Conservation (phyloP, 1,140 invertebrate species). For the Bombus polaris region DNA sequence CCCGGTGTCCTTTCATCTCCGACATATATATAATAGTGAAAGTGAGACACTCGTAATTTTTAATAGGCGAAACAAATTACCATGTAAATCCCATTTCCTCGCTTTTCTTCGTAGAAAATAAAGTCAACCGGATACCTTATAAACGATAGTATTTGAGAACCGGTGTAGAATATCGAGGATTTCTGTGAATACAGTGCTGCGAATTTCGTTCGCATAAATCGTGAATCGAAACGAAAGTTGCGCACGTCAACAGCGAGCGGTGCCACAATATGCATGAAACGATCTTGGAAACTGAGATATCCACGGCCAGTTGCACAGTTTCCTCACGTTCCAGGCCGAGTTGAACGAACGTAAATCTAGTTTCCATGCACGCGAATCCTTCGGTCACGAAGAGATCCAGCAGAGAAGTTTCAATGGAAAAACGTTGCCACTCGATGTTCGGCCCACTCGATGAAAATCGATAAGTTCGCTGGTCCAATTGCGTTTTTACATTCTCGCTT, state of each 20-base stretch:
- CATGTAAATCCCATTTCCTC: too few species aligned
- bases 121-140: too few species aligned
- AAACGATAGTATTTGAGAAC: too few species aligned
- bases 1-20: too few species aligned
- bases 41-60: too few species aligned
- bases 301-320: not conserved
- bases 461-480: not conserved
- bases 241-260: not conserved
- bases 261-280: not conserved
- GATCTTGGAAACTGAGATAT: not conserved
- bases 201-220: not conserved
- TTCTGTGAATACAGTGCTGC: too few species aligned
- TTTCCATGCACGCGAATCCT: not conserved
- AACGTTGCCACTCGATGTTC: not conserved
- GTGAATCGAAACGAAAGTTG: not conserved
- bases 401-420: not conserved
- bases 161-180: too few species aligned
- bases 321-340: constrained; percentile 8
- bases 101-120: too few species aligned
- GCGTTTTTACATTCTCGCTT: not conserved
- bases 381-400: not conserved
- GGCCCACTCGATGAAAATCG: not conserved
- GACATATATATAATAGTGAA: too few species aligned
- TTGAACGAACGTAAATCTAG: not conserved
- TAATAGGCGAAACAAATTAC: too few species aligned